Conservation (phyloP, 2,797 vertebrate species). For the Enteromius mattozi region DNA sequence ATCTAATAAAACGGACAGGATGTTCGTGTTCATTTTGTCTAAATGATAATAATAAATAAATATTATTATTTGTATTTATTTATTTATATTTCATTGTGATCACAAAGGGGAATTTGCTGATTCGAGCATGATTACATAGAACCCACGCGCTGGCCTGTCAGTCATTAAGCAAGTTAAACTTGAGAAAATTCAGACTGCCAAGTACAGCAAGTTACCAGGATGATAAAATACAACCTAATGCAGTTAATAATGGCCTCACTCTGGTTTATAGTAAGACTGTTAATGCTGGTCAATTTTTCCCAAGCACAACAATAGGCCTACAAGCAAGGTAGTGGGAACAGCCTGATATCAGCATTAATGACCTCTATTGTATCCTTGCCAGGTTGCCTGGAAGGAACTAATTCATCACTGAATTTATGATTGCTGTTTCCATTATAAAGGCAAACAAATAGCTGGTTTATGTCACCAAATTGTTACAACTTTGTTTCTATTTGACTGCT, state of each 20-base stretch:
- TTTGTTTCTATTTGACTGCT: background rate
- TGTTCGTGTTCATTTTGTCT: background rate
- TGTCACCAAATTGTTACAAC: background rate
- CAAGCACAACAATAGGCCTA: conserved; percentile 17
- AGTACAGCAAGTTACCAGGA: background rate
- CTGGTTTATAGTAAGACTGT: background rate
- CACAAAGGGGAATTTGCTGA: background rate
- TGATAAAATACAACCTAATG: background rate
- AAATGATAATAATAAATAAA: no score
- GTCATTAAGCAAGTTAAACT: background rate
- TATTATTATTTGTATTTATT: background rate
- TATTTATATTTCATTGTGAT: background rate
- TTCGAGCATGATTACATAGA: background rate
- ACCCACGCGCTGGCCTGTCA: background rate
- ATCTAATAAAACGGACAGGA: conserved; percentile 9
- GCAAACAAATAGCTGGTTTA: conserved; percentile 17
- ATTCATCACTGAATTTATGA: conserved; percentile 70
- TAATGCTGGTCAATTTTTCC: background rate
- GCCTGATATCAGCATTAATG: conserved; percentile 58
- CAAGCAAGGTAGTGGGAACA: background rate
- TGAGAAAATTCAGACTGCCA: background rate
- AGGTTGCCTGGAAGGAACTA: conserved; percentile 74
- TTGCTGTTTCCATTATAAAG: conserved; percentile 33
- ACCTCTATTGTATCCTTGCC: conserved; percentile 67
- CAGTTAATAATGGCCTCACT: background rate